A percentile compares a stretch with the other conserved stretches of the same genome.
These are phyloP conservation scores for Drosophila erecta DNA, from an alignment of 1,140 invertebrate species.

Conservation along the genomic window DNA sequence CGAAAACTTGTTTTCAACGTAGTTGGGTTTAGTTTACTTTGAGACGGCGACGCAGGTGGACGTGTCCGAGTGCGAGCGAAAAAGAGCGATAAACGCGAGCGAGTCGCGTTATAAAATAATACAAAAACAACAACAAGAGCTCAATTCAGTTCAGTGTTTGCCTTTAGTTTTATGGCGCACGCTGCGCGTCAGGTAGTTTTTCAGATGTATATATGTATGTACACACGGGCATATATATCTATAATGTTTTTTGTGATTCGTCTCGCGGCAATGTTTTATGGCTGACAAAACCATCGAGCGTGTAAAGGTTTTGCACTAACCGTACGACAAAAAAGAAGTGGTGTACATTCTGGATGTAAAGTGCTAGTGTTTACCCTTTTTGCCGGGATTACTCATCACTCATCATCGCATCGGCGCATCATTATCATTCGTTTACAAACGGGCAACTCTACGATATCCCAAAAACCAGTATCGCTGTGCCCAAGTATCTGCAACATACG, in stretches of 20 bases:
- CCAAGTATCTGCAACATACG: constrained; percentile 80
- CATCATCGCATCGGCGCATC: constrained; percentile 29
- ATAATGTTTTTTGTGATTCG: constrained; percentile 39
- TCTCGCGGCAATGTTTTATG: constrained; percentile 46
- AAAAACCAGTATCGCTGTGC: constrained; percentile 76
- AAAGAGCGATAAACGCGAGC: constrained; percentile 45
- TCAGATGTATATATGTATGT: constrained; percentile 29
- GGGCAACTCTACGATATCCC: constrained; percentile 67
- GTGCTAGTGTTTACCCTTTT: constrained; percentile 44
- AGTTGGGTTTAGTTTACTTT: constrained; percentile 80
- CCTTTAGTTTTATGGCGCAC: constrained; percentile 74
- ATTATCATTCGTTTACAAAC: constrained; percentile 10
- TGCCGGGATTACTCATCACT: constrained; percentile 60
- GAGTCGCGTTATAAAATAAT: constrained; percentile 55
- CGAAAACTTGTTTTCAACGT: constrained; percentile 78
- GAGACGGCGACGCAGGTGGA: constrained; percentile 76
- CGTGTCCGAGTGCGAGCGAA: constrained; percentile 46
- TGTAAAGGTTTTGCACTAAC: constrained; percentile 67
- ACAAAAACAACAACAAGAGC: constrained; percentile 33
- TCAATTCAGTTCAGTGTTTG: constrained; percentile 39
- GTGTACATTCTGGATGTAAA: constrained; percentile 31
- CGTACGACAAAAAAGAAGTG: constrained; percentile 9
- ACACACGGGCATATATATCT: background rate
- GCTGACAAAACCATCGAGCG: constrained; percentile 62
- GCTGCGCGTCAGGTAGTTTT: constrained; percentile 75